phyloP scores from a whole-genome alignment of 30 jellyfish, hydroid and myxozoan species.

The Hydractinia symbiolongicarpus region DNA sequence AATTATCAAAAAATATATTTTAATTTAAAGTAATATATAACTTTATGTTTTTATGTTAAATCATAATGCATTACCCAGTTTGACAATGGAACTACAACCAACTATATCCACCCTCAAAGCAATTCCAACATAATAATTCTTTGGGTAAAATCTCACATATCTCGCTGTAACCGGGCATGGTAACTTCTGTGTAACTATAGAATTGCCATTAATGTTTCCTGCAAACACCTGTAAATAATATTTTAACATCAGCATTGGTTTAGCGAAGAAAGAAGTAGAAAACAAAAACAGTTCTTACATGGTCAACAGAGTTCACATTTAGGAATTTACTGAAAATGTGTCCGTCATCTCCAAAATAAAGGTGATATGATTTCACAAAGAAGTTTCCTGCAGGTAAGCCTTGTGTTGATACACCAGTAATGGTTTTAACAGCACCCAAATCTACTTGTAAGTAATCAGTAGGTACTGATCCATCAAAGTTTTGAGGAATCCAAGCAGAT shows the following conservation, averaged over 20 bases:
- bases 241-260: background rate
- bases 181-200: slow-evolving; percentile 11
- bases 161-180: slow-evolving; percentile 51
- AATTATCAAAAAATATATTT: no score
- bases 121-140: slow-evolving; percentile 13
- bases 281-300: background rate
- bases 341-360: slow-evolving; percentile 60
- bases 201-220: slow-evolving; percentile 14
- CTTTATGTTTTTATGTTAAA: no score
- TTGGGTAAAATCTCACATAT: slow-evolving; percentile 45
- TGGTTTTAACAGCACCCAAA: slow-evolving; percentile 29
- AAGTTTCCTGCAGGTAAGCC: slow-evolving; percentile 71
- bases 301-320: slow-evolving; percentile 6
- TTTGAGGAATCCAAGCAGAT: slow-evolving; percentile 38
- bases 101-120: slow-evolving; percentile 52
- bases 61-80: no score
- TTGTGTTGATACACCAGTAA: slow-evolving; percentile 73
- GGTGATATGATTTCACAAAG: slow-evolving; percentile 54
- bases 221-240: slow-evolving; percentile 23
- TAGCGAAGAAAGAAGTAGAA: background rate
- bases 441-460: slow-evolving; percentile 45
- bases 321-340: slow-evolving; percentile 20
- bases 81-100: slow-evolving; percentile 32
- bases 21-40: no score
- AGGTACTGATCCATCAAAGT: slow-evolving; percentile 16